Evolutionary conservation across 2,888 invertebrate species (phyloP), one percentile per base, ranked within the genome.

Genomic region (Apotomis betuletana): DNA sequence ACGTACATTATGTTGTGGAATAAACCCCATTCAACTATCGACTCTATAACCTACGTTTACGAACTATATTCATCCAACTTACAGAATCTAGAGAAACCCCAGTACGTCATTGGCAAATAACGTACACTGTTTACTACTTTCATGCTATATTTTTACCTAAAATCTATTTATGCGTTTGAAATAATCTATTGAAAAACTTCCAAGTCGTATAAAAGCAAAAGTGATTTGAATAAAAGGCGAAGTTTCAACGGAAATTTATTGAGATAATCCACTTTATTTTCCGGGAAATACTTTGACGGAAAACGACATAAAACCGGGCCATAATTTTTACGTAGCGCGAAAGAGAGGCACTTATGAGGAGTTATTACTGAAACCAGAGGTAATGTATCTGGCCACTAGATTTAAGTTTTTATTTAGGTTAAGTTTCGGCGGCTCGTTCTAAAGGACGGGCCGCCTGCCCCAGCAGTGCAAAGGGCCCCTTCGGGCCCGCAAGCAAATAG

Each of bases 161-260:
- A 54, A 52, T 55, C 49, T 55, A 46, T 49, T 27, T 60, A 54
- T n/a, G 55, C 38, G 41, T 65, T 70, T 15, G 38, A 51, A 70
- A 60, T 70, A 67, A 61, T 70, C 55, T 54, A 65, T 72, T 51
- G 67, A 44, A 58, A 68, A 63, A 63, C 68, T 68, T 63, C 61
- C 27, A 52, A 67, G 13, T 59, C 63, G 51, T 63, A 46, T 54
- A 68, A 72, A 62, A 72, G 67, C 68, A 72, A 67, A 59, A 72
- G 54, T 59, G 68, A 72, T 68, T 72, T 68, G 46, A 63, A 72
- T 68, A 54, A 68, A 72, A 63, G 15, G 67, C 72, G 68, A 63
- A 68, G 63, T 72, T 72, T 58, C 57, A 36, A 49, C n/a, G 62
- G 44, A 58, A 68, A 63, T 72, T 72, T 54, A 71, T 67, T 68